Conservation (phyloP, 2,113 vertebrate genomes). For the Heptranchias perlo region DNA sequence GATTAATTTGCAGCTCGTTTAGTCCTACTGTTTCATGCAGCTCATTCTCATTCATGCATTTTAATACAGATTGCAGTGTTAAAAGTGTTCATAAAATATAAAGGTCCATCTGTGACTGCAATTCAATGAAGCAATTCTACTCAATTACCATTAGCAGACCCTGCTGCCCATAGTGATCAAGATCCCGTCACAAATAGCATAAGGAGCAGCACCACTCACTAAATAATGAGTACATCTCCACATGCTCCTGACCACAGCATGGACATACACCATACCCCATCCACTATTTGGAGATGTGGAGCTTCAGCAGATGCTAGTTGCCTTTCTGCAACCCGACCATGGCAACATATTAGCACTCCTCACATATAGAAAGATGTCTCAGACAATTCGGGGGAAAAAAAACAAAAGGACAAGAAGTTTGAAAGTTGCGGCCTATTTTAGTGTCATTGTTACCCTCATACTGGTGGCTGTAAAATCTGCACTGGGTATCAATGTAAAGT, state of each 20-base stretch:
- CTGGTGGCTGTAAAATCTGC: background rate
- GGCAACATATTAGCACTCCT: background rate
- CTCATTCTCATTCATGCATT: background rate
- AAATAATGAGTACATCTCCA: background rate
- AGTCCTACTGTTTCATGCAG: background rate
- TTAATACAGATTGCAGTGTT: background rate
- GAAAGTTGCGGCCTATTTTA: background rate
- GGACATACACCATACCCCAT: background rate
- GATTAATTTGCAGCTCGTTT: background rate
- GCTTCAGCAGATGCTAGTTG: background rate
- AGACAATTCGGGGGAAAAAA: background rate
- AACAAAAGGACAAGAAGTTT: background rate
- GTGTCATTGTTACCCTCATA: background rate
- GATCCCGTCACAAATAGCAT: background rate
- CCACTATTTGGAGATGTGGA: background rate
- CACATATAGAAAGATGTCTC: background rate
- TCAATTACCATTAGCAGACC: background rate
- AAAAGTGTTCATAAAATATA: background rate
- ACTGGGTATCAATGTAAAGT: background rate
- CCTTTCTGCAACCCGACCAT: too few species aligned
- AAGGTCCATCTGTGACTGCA: background rate
- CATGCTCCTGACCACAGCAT: background rate
- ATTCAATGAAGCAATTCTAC: background rate
- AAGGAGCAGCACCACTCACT: background rate
- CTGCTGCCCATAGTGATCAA: background rate